Conservation (phyloP, 2,797 vertebrate species). For the Fringilla coelebs region DNA sequence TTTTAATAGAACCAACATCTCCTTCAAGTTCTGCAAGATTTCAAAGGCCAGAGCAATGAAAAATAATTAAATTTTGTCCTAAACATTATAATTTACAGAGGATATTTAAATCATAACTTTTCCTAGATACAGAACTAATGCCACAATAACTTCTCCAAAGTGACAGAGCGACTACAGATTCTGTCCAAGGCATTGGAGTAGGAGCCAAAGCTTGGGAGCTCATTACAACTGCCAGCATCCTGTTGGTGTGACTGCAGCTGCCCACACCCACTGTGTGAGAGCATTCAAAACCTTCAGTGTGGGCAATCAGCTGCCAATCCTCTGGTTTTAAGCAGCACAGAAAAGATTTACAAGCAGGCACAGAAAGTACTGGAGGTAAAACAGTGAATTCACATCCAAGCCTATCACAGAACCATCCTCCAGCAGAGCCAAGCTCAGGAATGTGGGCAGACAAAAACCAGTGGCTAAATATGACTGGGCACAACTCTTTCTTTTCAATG, state of each 20-base stretch:
- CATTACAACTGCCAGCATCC: background rate
- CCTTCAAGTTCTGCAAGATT: background rate
- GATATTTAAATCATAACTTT: fast-evolving
- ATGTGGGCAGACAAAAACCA: background rate
- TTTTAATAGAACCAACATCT: background rate
- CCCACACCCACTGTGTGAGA: fast-evolving
- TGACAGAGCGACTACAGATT: fast-evolving
- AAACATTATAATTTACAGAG: background rate
- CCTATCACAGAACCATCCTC: background rate
- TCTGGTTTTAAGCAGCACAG: background rate
- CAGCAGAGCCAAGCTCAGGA: fast-evolving
- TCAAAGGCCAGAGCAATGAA: background rate
- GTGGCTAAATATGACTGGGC: fast-evolving
- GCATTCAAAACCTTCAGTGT: background rate
- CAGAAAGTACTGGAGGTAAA: background rate
- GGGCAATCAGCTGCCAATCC: background rate
- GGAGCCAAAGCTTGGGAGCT: background rate
- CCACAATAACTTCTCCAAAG: background rate
- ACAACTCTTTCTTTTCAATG: background rate
- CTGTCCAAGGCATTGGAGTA: fast-evolving
- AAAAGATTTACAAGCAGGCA: background rate
- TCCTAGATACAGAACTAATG: background rate
- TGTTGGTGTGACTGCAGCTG: background rate
- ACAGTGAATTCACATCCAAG: background rate
- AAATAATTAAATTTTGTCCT: fast-evolving